phyloP scores from a whole-genome alignment of 35 echinoderm and acorn worm species.

The Diadema setosum region DNA sequence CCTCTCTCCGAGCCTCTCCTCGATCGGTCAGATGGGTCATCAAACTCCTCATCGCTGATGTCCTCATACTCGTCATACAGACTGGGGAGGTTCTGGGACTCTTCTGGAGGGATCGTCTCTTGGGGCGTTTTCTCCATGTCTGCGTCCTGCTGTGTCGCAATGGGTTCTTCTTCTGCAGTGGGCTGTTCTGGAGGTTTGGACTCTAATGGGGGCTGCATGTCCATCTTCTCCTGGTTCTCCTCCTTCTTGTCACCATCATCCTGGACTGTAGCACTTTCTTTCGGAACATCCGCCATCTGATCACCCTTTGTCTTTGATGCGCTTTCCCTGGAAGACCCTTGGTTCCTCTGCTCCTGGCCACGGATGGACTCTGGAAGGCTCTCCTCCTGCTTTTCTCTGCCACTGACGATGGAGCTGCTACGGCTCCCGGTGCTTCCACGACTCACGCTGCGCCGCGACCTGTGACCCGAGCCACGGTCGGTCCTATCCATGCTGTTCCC shows the following conservation, averaged over 20 bases:
- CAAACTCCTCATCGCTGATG: conserved; percentile 61
- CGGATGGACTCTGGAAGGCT: neutral
- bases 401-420: conserved; percentile 14
- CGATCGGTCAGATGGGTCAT: conserved; percentile 6
- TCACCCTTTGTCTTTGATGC: neutral
- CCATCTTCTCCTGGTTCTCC: neutral
- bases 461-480: neutral
- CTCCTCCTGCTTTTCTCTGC: neutral
- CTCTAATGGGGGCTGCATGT: neutral
- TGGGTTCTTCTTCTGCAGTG: neutral
- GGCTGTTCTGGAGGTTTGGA: neutral
- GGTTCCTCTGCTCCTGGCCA: neutral
- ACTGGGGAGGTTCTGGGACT: neutral
- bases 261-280: neutral
- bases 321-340: neutral
- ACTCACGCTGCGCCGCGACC: conserved; percentile 20
- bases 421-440: conserved; percentile 31
- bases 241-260: neutral
- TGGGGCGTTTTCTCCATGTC: neutral
- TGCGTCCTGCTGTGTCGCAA: neutral
- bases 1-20: neutral
- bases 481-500: neutral
- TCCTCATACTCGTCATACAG: conserved; percentile 35
- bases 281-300: neutral
- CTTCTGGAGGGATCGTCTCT: neutral